Evolutionary conservation across 2,888 invertebrate genomes (phyloP).

Genomic region (Minunthozetes semirufus): DNA sequence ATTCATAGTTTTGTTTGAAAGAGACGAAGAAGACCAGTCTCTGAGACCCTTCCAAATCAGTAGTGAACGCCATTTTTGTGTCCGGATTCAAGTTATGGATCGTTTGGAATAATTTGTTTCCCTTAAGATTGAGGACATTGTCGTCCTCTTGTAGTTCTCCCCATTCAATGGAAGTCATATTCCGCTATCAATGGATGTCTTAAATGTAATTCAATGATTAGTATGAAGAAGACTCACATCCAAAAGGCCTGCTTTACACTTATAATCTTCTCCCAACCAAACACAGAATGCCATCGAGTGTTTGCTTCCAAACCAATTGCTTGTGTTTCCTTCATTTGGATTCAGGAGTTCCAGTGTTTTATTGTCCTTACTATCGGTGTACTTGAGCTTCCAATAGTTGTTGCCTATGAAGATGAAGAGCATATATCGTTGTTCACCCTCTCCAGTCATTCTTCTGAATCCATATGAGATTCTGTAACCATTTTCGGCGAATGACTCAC

Average conservation of each 20-base stretch:
- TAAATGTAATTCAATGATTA: neutral
- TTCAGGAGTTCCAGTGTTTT: neutral
- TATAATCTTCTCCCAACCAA: neutral
- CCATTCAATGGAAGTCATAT: too few species aligned
- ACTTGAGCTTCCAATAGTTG: neutral
- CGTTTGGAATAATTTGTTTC: neutral
- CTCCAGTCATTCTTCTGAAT: too few species aligned
- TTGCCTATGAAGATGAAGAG: neutral
- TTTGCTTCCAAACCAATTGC: neutral
- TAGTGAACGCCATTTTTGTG: neutral
- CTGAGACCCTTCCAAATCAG: neutral
- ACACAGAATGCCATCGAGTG: constrained; percentile 3
- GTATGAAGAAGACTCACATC: neutral
- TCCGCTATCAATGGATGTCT: too few species aligned
- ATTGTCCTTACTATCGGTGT: neutral
- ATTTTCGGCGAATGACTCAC: too few species aligned
- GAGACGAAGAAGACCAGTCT: too few species aligned
- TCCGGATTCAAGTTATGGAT: too few species aligned
- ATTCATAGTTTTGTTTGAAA: too few species aligned
- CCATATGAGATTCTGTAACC: too few species aligned
- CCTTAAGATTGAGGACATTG: too few species aligned
- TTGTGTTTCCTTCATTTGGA: neutral
- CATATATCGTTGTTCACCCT: too few species aligned
- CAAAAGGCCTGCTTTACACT: neutral
- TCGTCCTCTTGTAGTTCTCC: too few species aligned